phyloP scores from a whole-genome alignment of 1,140 invertebrate species.

The Leptestheria dahalacensis region DNA sequence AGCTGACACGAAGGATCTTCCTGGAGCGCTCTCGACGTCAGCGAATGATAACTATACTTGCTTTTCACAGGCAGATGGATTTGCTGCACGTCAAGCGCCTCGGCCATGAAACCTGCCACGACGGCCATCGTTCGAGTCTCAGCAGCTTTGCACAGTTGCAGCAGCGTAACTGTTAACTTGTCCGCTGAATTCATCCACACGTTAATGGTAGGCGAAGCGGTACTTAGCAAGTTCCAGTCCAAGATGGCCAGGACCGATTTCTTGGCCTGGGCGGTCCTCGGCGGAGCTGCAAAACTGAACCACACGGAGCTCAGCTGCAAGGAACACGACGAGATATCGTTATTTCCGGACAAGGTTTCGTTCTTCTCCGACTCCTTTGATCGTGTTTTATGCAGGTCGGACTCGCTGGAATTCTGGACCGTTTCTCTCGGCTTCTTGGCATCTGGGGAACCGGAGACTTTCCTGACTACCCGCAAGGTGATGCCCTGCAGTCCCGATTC shows the following conservation, averaged over 20 bases:
- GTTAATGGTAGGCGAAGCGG: conserved; percentile 87
- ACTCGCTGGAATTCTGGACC: not conserved
- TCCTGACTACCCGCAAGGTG: conserved; percentile 50
- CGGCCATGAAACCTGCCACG: conserved; percentile 86
- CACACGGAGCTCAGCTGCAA: conserved; percentile 75
- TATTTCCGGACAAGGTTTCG: not conserved
- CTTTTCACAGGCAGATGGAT: conserved; percentile 74
- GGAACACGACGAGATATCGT: conserved; percentile 28
- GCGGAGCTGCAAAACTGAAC: conserved; percentile 95
- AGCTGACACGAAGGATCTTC: conserved; percentile 92
- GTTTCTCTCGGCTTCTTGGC: not conserved
- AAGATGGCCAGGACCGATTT: conserved; percentile 89
- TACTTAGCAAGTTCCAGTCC: conserved; percentile 92
- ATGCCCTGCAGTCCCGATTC: conserved; percentile 87
- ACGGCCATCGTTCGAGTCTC: conserved; percentile 67
- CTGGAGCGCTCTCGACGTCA: conserved; percentile 75
- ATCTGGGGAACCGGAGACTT: not conserved
- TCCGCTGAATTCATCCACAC: conserved; percentile 95
- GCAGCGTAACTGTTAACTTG: conserved; percentile 62
- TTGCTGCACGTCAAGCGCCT: conserved; percentile 68
- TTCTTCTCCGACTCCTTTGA: not conserved
- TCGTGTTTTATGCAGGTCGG: not conserved
- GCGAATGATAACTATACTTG: conserved; percentile 75
- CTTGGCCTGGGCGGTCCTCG: conserved; percentile 77
- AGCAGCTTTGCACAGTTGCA: conserved; percentile 56